These are phyloP conservation scores for Hypanus sabinus DNA, from an alignment of 2,113 vertebrate species.

Conservation along the genomic window DNA sequence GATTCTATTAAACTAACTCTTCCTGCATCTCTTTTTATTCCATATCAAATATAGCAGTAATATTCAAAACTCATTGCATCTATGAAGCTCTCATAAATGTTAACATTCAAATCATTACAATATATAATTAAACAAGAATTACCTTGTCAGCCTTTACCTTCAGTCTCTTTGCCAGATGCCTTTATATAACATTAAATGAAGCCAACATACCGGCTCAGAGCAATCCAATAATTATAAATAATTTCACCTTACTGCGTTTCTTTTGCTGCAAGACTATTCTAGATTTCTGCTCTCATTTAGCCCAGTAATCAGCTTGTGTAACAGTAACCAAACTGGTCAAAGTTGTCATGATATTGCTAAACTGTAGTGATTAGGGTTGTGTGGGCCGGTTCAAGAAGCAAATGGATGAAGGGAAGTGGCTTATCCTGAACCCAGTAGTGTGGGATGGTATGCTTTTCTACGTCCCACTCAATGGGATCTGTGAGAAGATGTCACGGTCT, in stretches of 20 bases:
- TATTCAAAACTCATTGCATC: not conserved
- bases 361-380: too few relatives aligned
- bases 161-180: not conserved
- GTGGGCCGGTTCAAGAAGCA: too few relatives aligned
- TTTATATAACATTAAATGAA: not conserved
- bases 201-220: not conserved
- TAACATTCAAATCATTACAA: not conserved
- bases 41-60: not conserved
- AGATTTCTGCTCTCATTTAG: not conserved
- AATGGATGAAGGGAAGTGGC: too few relatives aligned
- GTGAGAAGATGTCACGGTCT: too few relatives aligned
- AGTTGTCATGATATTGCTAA: too few relatives aligned
- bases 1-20: not conserved
- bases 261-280: not conserved
- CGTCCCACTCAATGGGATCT: too few relatives aligned
- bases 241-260: not conserved
- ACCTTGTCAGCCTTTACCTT: not conserved
- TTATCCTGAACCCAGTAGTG: too few relatives aligned
- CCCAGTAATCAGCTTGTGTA: not conserved
- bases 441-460: too few relatives aligned
- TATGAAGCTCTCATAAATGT: not conserved
- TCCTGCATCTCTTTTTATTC: not conserved
- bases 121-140: not conserved
- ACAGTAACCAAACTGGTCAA: not conserved
- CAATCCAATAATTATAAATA: not conserved